Conservation (phyloP, 2,113 vertebrate species). For the Psilopsiagon aymara region DNA sequence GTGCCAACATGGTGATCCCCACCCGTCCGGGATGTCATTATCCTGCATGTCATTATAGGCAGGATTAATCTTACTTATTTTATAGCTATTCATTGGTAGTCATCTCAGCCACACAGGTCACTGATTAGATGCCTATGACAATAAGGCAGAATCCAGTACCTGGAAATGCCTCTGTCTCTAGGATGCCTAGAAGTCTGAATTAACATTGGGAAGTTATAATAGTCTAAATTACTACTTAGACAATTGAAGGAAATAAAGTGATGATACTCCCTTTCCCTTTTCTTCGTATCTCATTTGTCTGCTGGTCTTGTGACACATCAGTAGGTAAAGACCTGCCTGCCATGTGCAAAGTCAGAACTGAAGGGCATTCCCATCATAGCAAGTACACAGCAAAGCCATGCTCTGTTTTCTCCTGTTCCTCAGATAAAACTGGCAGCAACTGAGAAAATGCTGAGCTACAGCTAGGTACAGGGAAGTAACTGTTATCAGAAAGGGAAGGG, state of each 20-base stretch:
- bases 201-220: background rate
- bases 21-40: no score
- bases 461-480: background rate
- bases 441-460: background rate
- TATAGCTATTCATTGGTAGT: background rate
- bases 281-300: background rate
- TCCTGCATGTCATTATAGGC: background rate
- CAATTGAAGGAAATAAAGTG: background rate
- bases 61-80: background rate
- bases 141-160: background rate
- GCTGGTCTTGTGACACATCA: background rate
- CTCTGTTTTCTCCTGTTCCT: background rate
- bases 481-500: background rate
- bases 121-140: background rate
- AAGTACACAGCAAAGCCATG: background rate
- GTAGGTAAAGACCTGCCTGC: background rate
- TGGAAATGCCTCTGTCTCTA: background rate
- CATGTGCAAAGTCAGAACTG: background rate
- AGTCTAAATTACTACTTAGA: background rate
- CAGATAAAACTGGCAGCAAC: background rate
- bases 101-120: background rate
- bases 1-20: no score
- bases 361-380: background rate
- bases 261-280: background rate
- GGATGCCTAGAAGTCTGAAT: background rate